Percentiles rank a stretch among this genome's conserved stretches.
Conservation (phyloP, 1,140 invertebrate genomes). For the Phocides pigmalion region DNA sequence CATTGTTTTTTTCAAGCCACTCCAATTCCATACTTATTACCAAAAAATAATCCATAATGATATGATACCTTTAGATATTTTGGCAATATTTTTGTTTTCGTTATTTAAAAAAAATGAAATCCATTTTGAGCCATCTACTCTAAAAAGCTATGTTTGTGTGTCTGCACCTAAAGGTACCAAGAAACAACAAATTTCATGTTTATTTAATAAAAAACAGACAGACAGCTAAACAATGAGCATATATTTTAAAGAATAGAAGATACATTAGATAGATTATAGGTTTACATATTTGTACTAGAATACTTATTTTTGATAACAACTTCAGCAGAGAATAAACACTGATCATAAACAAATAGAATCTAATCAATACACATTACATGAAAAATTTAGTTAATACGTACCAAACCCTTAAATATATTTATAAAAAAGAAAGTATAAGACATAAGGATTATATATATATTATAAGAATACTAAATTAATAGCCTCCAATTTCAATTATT, state of each 20-base stretch:
- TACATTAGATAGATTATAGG: conserved; percentile 17
- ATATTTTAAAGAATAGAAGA: conserved; percentile 58
- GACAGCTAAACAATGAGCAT: conserved; percentile 72
- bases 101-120: too few species aligned
- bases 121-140: too few species aligned
- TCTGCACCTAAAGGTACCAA: too few species aligned
- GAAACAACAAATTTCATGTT: background rate
- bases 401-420: background rate
- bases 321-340: conserved; percentile 6
- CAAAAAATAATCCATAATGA: too few species aligned
- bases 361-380: background rate
- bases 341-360: background rate
- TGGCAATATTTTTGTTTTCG: too few species aligned
- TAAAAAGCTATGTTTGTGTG: too few species aligned
- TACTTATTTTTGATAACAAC: conserved; percentile 6
- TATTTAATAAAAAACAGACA: conserved; percentile 39
- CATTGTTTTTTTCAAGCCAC: too few species aligned
- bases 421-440: background rate
- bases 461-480: conserved; percentile 5
- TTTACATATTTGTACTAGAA: conserved; percentile 16
- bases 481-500: conserved; percentile 4
- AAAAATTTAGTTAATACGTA: background rate
- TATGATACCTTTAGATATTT: too few species aligned
- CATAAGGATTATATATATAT: too few species aligned
- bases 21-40: too few species aligned